Conservation (phyloP, 2,113 vertebrate genomes). For the Labeo catla region DNA sequence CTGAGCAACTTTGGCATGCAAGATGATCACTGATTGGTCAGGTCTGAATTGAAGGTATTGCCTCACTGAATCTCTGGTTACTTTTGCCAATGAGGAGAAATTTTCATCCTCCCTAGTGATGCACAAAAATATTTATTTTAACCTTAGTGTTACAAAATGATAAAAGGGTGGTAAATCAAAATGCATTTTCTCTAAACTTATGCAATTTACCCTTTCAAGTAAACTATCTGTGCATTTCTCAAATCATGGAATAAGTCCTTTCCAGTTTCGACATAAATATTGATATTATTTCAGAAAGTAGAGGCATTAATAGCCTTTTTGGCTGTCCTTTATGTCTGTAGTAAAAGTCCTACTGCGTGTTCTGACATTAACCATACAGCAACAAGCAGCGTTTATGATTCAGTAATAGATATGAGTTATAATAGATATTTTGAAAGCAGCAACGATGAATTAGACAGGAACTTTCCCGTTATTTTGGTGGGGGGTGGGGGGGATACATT, state of each 20-base stretch:
- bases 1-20: conserved; percentile 94
- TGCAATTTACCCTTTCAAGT: neutral
- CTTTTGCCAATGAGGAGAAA: conserved; percentile 57
- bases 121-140: neutral
- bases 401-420: neutral
- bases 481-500: no score
- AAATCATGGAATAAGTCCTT: neutral
- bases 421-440: neutral
- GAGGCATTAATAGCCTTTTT: neutral
- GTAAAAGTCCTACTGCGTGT: neutral
- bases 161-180: neutral
- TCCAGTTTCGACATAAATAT: neutral
- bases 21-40: conserved; percentile 85
- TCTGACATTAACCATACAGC: neutral
- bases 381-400: neutral
- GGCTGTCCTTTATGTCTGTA: neutral
- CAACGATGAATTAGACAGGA: neutral
- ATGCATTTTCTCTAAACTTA: neutral
- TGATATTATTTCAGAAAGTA: neutral
- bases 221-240: neutral
- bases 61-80: conserved; percentile 71
- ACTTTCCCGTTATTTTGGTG: neutral
- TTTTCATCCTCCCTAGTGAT: conserved; percentile 61
- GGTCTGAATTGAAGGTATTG: conserved; percentile 79
- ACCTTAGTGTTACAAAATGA: neutral